Conservation (phyloP, 1,140 invertebrate genomes). For the Popillia japonica region DNA sequence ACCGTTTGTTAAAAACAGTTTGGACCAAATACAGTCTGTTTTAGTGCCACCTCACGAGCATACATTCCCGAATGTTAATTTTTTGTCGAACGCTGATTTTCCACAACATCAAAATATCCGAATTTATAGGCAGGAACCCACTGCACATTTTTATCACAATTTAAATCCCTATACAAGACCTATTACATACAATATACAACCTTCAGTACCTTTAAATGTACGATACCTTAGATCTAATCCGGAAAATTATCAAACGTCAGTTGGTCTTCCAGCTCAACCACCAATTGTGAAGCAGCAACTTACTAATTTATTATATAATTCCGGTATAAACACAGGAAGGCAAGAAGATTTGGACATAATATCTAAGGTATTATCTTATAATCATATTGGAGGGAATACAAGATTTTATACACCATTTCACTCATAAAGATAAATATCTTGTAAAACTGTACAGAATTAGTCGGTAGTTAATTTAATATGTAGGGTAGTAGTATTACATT, state of each 20-base stretch:
- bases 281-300: conserved; percentile 68
- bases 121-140: conserved; percentile 62
- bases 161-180: neutral
- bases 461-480: conserved; percentile 19
- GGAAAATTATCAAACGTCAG: conserved; percentile 36
- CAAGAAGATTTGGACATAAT: conserved; percentile 80
- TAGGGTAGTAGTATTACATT: neutral
- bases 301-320: conserved; percentile 70
- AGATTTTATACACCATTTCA: conserved; percentile 6
- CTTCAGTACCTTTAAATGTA: conserved; percentile 28
- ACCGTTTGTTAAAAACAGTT: conserved; percentile 40
- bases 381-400: conserved; percentile 62
- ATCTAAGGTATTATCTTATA: conserved; percentile 78
- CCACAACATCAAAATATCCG: conserved; percentile 52
- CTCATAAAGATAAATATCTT: neutral
- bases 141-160: conserved; percentile 58
- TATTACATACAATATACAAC: neutral
- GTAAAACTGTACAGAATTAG: conserved; percentile 13
- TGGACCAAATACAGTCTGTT: conserved; percentile 37
- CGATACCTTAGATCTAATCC: conserved; percentile 42
- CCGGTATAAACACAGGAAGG: conserved; percentile 67
- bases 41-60: conserved; percentile 38
- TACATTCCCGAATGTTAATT: conserved; percentile 40
- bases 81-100: neutral
- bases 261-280: conserved; percentile 40